These are phyloP conservation scores for Corvus cornix DNA, from an alignment of 2,113 vertebrate species.

Conservation along the genomic window DNA sequence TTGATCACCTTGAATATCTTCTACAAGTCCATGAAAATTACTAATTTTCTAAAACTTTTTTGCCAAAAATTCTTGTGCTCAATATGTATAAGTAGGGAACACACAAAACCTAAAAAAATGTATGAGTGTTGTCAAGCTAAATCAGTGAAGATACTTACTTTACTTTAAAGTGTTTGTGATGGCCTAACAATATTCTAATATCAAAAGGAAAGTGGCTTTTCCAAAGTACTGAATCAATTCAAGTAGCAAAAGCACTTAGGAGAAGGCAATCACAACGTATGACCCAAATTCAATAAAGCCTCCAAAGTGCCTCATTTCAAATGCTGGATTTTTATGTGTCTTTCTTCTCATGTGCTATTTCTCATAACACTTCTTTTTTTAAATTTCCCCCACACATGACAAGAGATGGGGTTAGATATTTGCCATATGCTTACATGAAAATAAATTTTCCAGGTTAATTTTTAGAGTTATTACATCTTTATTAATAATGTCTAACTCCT, in stretches of 20 bases:
- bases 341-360: not conserved
- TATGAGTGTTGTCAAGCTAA: not conserved
- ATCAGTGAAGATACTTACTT: not conserved
- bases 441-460: not conserved
- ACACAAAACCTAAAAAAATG: not conserved
- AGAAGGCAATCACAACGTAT: not conserved
- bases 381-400: not conserved
- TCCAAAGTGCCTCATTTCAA: not conserved
- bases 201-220: not conserved
- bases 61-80: not conserved
- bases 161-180: not conserved
- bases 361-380: not conserved
- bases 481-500: not conserved
- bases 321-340: not conserved
- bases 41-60: not conserved
- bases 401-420: not conserved
- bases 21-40: not conserved
- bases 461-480: not conserved
- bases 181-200: not conserved
- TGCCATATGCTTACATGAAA: not conserved
- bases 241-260: not conserved
- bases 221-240: not conserved
- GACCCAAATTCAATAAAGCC: not conserved
- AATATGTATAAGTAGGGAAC: not conserved
- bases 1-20: constrained; percentile 12